Base-by-base conservation (phyloP, 2,113 vertebrate genomes). In the Corythoichthys intestinalis region DNA sequence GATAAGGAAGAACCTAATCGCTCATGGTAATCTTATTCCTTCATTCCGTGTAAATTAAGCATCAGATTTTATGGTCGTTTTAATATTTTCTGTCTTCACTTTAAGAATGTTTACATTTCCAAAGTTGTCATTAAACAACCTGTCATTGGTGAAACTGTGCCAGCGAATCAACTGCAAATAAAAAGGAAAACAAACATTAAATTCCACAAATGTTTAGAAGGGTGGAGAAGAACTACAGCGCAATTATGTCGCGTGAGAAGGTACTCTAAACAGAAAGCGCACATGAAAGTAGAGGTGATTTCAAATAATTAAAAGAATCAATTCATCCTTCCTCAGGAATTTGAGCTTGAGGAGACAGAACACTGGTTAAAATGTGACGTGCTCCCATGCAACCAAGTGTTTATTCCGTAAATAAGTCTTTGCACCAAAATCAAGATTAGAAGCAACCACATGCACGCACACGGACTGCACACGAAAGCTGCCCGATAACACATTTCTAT, bases 1-100 rank as follows among this genome's bases (percentile, higher is more conserved):
- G 85, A 75, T 87, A 73, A 85, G 58, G 44, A n/a, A 56, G 38
- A 77, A 67, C 73, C 67, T 76, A 41, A 41, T 41, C 39, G 39
- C 39, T 41, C 39, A 41, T 41, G 39, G 6, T 41, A 41, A 41
- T 41, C 39, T 41, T 41, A 41, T 41, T 41, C 39, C 39, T 41
- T 41, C 39, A 4, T 41, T 6, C 6, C 39, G 20, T 28, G 20
- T 28, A 28, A 28, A 28, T 28, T 28, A 28, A 28, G 20, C 39
- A 41, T 41, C 39, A 3, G 6, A 41, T 41, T 41, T 41, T 6
- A 41, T 41, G 39, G 39, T 41, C 39, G 39, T 41, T 41, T 41
- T 41, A 41, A 41, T 41, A 41, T 41, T 41, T 41, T 41, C 39
- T 15, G 14, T n/a, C 50, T 52, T 52, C 50, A 54, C 8, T 41